A percentile compares a stretch with the other conserved stretches of the same genome.
Evolutionary conservation across 2,888 invertebrate species (phyloP).

Genomic region (Acleris literana): DNA sequence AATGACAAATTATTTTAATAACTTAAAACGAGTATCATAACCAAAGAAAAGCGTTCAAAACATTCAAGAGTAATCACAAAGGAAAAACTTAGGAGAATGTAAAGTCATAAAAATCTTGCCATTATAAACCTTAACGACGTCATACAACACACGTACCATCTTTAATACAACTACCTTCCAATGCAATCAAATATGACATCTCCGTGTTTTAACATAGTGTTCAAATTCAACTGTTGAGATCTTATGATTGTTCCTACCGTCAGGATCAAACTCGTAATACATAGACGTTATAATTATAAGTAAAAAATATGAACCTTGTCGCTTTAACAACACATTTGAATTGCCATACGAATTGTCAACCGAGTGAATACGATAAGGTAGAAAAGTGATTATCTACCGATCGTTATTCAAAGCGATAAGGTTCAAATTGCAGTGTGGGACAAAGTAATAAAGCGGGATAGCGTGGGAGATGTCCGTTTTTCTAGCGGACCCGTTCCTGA

Average conservation of each 20-base stretch:
- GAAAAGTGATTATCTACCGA: not conserved
- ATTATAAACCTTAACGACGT: conserved; percentile 14
- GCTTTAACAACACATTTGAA: too few species aligned
- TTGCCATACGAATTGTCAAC: too few species aligned
- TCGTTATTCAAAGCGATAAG: conserved; percentile 5
- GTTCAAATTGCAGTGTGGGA: not conserved
- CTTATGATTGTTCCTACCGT: conserved; percentile 8
- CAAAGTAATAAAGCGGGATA: conserved; percentile 30
- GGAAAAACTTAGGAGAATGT: conserved; percentile 17
- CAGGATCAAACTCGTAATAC: not conserved
- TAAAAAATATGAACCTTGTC: not conserved
- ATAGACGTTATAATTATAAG: not conserved
- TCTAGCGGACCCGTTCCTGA: conserved; percentile 40
- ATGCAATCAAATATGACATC: too few species aligned
- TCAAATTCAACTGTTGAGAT: not conserved
- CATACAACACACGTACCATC: not conserved
- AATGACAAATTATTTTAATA: conserved; percentile 11
- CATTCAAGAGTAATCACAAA: conserved; percentile 1
- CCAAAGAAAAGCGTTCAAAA: conserved; percentile 15
- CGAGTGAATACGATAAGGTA: too few species aligned
- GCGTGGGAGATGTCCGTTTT: conserved; percentile 37
- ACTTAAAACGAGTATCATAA: conserved; percentile 15
- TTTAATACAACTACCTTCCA: too few species aligned
- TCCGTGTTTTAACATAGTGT: not conserved
- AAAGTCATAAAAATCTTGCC: not conserved